phyloP scores from a whole-genome alignment of 2,113 vertebrate species.

The Porphyrio hochstetteri region DNA sequence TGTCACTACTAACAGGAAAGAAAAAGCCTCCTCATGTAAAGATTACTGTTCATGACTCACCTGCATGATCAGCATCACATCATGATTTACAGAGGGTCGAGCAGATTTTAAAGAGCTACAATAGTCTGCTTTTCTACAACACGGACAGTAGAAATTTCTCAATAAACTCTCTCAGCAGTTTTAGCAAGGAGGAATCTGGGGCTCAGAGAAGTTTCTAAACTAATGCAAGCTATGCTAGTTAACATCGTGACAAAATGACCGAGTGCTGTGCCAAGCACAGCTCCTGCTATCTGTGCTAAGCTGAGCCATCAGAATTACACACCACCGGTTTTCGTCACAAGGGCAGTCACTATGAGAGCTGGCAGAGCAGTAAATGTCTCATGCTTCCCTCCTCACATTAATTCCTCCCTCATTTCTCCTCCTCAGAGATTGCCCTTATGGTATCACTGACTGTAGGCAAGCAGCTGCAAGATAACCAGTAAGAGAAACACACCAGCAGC shows the following conservation, averaged over 20 bases:
- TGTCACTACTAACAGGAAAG: background rate
- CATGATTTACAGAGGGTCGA: background rate
- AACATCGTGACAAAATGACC: background rate
- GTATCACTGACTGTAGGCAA: background rate
- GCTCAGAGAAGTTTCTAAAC: background rate
- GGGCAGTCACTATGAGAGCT: background rate
- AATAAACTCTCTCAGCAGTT: background rate
- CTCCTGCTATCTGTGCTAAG: background rate
- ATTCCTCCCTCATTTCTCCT: background rate
- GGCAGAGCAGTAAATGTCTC: background rate
- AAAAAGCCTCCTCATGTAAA: background rate
- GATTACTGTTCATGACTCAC: background rate
- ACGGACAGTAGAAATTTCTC: background rate
- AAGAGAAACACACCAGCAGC: background rate
- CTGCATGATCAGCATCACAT: background rate
- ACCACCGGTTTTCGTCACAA: background rate
- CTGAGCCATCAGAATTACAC: background rate
- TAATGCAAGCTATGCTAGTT: background rate
- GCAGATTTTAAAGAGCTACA: background rate
- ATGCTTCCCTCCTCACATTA: background rate
- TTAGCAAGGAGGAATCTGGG: background rate
- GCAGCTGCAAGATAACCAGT: background rate
- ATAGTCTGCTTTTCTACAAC: background rate
- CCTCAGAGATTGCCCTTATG: background rate
- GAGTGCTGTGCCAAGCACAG: background rate